Percentiles rank a stretch among this genome's conserved stretches.
phyloP scores from a whole-genome alignment of 1,140 invertebrate species.

The Trinorchestia longiramus region DNA sequence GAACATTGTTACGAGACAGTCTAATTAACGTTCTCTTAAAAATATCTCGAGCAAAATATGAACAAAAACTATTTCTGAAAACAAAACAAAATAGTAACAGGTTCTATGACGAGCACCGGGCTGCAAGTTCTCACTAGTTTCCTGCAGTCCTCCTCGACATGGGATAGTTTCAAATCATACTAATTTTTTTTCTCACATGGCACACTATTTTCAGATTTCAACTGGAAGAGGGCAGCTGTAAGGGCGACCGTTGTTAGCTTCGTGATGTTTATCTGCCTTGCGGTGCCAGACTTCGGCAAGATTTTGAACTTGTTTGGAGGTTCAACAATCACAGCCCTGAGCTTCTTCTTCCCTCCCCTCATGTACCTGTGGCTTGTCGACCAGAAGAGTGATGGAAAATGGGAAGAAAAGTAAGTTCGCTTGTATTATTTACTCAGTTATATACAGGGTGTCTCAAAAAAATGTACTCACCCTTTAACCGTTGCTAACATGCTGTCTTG shows the following conservation, averaged over 20 bases:
- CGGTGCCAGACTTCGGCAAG: slow-evolving; percentile 87
- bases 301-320: slow-evolving; percentile 89
- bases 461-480: no score
- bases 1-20: no score
- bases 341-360: slow-evolving; percentile 86
- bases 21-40: neutral
- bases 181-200: neutral
- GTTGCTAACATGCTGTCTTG: no score
- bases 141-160: neutral
- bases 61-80: neutral
- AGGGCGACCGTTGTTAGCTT: slow-evolving; percentile 79
- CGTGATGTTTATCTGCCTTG: slow-evolving; percentile 83
- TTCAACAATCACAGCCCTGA: slow-evolving; percentile 84
- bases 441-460: no score
- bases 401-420: slow-evolving; percentile 55
- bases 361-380: slow-evolving; percentile 79
- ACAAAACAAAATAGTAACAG: neutral
- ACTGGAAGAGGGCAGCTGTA: slow-evolving; percentile 80
- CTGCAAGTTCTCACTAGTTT: neutral
- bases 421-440: no score
- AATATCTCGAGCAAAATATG: neutral
- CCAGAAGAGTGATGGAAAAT: slow-evolving; percentile 22
- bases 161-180: neutral
- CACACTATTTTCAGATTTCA: slow-evolving; percentile 77
- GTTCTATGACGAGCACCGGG: neutral